Evolutionary conservation across 2,113 vertebrate species (phyloP).

Genomic region (Aleadryas rufinucha): DNA sequence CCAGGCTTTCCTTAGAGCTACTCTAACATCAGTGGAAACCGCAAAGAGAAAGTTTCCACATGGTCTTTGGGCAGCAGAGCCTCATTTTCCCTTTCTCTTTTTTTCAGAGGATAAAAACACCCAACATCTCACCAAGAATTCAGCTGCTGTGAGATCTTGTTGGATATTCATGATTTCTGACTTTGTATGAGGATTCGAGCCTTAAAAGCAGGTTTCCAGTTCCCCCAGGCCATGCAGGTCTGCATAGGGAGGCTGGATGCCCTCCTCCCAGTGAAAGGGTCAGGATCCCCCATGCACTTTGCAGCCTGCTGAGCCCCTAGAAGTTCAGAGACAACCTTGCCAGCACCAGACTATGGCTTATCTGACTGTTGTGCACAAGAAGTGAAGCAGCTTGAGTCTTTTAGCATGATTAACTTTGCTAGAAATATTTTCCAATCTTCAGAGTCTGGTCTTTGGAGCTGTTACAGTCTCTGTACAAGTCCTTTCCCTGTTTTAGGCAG

Average conservation of each 20-base stretch:
- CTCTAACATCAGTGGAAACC: not conserved
- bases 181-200: not conserved
- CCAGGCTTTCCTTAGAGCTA: not conserved
- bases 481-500: not conserved
- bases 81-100: not conserved
- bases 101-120: rapidly evolving
- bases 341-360: not conserved
- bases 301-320: not conserved
- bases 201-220: not conserved
- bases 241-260: not conserved
- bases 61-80: not conserved
- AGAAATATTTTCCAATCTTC: not conserved
- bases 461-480: not conserved
- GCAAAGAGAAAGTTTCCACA: not conserved
- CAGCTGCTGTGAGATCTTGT: not conserved
- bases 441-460: not conserved
- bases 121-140: not conserved
- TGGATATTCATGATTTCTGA: not conserved
- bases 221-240: not conserved
- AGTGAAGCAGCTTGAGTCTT: conserved; percentile 6
- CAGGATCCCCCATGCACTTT: not conserved
- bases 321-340: not conserved
- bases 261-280: not conserved
- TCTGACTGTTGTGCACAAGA: not conserved
- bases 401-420: conserved; percentile 16